These are phyloP conservation scores for Bombus waltoni DNA, from an alignment of 1,140 invertebrate genomes.

Conservation along the genomic window DNA sequence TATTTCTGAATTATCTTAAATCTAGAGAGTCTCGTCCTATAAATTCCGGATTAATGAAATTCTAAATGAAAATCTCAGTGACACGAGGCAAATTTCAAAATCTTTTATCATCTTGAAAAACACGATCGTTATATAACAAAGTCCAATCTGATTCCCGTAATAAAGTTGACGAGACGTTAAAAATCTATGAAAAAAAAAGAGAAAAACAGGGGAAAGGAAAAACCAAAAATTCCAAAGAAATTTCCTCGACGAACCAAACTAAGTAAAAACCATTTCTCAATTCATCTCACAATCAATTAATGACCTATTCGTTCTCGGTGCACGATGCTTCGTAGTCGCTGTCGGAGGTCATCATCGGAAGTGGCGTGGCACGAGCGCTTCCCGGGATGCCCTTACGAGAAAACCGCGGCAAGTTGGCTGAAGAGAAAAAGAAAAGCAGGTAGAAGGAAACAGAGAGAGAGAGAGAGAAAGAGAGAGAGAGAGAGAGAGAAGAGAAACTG, in stretches of 20 bases:
- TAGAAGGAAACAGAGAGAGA: background rate
- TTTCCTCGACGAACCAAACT: background rate
- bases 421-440: background rate
- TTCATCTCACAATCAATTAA: constrained; percentile 23
- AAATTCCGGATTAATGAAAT: too few relatives aligned
- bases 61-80: too few relatives aligned
- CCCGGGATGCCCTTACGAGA: background rate
- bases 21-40: too few relatives aligned
- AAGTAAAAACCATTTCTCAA: background rate
- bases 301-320: background rate
- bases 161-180: too few relatives aligned
- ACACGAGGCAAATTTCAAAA: too few relatives aligned
- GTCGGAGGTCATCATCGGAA: constrained; percentile 41
- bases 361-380: constrained; percentile 34
- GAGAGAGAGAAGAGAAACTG: constrained; percentile 15
- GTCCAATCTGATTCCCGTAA: too few relatives aligned
- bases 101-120: too few relatives aligned
- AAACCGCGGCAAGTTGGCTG: background rate
- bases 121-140: too few relatives aligned
- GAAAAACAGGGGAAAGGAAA: background rate
- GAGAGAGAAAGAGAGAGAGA: background rate
- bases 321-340: background rate
- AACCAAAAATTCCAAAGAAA: background rate
- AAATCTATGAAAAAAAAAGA: background rate
- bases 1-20: too few relatives aligned